These are phyloP conservation scores for Notolabrus celidotus DNA, from an alignment of 2,797 vertebrate species.

Conservation along the genomic window DNA sequence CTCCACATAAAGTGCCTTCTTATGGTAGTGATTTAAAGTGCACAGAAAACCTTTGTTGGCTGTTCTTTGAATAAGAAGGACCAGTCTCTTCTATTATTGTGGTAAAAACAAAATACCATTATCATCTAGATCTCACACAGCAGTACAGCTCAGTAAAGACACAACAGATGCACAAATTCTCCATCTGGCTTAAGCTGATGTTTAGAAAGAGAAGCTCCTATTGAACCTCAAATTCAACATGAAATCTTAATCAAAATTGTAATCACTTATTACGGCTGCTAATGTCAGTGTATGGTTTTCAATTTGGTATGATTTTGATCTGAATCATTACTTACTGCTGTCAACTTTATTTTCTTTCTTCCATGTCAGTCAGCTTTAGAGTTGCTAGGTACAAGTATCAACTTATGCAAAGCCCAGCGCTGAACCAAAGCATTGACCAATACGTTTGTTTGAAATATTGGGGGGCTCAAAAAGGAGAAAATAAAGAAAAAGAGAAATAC, in stretches of 20 bases:
- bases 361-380: neutral
- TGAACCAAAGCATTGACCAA: too few species aligned
- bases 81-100: neutral
- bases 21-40: constrained; percentile 29
- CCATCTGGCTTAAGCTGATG: too few species aligned
- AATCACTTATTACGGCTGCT: neutral
- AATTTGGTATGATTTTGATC: neutral
- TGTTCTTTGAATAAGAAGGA: constrained; percentile 14
- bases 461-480: too few species aligned
- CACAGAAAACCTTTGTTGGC: constrained; percentile 16
- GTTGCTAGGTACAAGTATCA: neutral
- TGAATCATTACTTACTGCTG: neutral
- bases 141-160: constrained; percentile 1
- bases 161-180: too few species aligned
- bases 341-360: neutral
- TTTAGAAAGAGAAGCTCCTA: too few species aligned
- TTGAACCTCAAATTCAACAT: too few species aligned
- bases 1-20: constrained; percentile 20
- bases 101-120: neutral
- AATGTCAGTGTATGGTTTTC: neutral
- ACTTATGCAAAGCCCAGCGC: neutral
- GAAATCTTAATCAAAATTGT: neutral
- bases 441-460: too few species aligned
- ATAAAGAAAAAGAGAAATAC: too few species aligned
- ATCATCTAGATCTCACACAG: constrained; percentile 3